Base-by-base conservation (phyloP, 2,113 vertebrate species). In the Petroica traversi region DNA sequence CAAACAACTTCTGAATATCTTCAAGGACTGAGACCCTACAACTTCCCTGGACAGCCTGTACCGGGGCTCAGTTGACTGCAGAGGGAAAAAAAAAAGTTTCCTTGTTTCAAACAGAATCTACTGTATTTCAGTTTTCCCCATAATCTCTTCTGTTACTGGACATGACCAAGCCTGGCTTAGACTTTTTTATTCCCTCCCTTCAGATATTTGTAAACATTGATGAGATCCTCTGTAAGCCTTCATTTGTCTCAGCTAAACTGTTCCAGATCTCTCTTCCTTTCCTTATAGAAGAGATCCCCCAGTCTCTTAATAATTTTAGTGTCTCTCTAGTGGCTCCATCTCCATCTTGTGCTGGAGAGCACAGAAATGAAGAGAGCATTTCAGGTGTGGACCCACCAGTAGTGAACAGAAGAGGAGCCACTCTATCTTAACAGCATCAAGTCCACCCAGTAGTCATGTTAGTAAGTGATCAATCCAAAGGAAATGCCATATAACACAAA, bases 251-350 rank as follows among this genome's bases (percentile, higher is more conserved):
- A 23, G 12, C 20, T 73, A 24, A 79, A 29, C 19, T 75, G 22
- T 49, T 26, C 8, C 59, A 81, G n/a, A 15, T 91, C n/a, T 43
- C 29, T 79, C n/a, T n/a, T 17, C 18, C 26, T 59, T 63, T 80
- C 15, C 14, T 89, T 29, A 24, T 2, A n/a, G 41, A 33, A 75
- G 13, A 58, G 31, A 36, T 63, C 12, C 8, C 83, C 7, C 14
- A 24, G 17, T 75, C 12, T 40, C 12, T 28, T 36, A 11, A 46
- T 17, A 8, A 57, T 71, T 78, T 78, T 58, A 36, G 8, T 48
- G n/a, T 51, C 20, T 61, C n/a, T n/a, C 8, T 58, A 17, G 58
- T 59, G 72, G n/a, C 8, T 66, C 24, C 0, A 0, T 36, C 26
- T 76, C 38, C n/a, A 4, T 79, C 41, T 69, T 24, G 19, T n/a